Evolutionary conservation across 92 coral and sea anemone species (phyloP), one percentile per base, ranked within the genome.

Genomic region (Hydrozoanthus gracilis): DNA sequence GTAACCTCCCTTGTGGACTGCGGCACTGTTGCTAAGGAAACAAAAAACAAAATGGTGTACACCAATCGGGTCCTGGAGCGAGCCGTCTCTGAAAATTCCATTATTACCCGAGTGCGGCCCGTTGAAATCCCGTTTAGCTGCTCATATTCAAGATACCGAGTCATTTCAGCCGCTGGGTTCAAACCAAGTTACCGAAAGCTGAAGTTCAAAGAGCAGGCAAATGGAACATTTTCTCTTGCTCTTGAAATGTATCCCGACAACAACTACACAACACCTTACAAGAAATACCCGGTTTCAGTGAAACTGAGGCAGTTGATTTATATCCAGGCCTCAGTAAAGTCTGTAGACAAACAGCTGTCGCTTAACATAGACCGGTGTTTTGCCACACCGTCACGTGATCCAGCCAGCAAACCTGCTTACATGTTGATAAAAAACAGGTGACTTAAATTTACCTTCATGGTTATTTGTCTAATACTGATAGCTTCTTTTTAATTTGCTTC

Each of bases 321-420:
- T 78, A 91, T 93, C 83, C 91, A 93, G 61, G 88, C 88, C 7
- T 77, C 88, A 46, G 86, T 93, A 67, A 86, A 67, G 55, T 88
- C 94, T 20, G 83, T 71, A 39, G 95, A 90, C 70, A 87, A 88
- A 55, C 82, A 85, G 48, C 78, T 92, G 72, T 84, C 93, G 66
- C 75, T 92, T 73, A 86, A 71, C 17, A 91, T 92, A 16, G 91
- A 91, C 69, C 83, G 86, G 72, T 93, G 96, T 61, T 93, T 51
- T 88, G 93, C 95, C 72, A 93, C 95, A 49, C 93, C 95, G 80
- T 86, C 66, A 8, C 90, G 91, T 3, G 35, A 67, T 17, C 83
- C 88, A 44, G 15, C 85, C 13, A 61, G 78, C 18, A 39, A 82
- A n/a, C 77, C 69, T 76, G 49, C 62, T 7, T 76, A 90, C 11